Percentiles rank a stretch among this genome's conserved stretches.
These are phyloP conservation scores for Galeopsomyia nigrocyanea DNA, from an alignment of 2,888 invertebrate species.

Conservation along the genomic window DNA sequence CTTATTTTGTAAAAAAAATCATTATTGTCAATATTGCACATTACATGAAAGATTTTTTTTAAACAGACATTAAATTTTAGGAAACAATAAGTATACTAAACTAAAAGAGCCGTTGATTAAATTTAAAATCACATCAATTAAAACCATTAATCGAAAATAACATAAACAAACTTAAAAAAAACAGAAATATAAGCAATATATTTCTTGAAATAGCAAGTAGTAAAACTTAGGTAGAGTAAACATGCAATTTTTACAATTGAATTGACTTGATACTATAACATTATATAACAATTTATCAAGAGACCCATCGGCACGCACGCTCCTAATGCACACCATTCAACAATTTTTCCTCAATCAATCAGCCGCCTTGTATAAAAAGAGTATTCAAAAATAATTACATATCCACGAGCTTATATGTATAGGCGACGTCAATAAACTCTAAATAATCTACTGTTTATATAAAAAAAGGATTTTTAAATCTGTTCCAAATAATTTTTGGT, in stretches of 20 bases:
- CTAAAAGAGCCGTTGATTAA: too few relatives aligned
- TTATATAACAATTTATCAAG: slow-evolving; percentile 18
- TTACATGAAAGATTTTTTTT: slow-evolving; percentile 26
- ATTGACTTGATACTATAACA: slow-evolving; percentile 22
- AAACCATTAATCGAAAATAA: too few relatives aligned
- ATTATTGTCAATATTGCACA: slow-evolving; percentile 51
- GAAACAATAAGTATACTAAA: background rate
- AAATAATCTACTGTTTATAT: too few relatives aligned
- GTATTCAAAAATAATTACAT: slow-evolving; percentile 26
- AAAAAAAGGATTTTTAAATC: too few relatives aligned
- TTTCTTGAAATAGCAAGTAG: slow-evolving; percentile 11
- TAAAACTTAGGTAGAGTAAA: slow-evolving; percentile 12
- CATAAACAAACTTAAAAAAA: too few relatives aligned
- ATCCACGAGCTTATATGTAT: slow-evolving; percentile 26
- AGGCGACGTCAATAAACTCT: slow-evolving; percentile 16
- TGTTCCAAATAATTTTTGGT: too few relatives aligned
- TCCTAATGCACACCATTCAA: slow-evolving; percentile 23
- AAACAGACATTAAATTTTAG: slow-evolving; percentile 17
- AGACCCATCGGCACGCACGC: slow-evolving; percentile 10
- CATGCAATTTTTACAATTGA: slow-evolving; percentile 3
- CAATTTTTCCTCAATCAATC: slow-evolving; percentile 22
- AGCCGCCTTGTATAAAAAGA: slow-evolving; percentile 31
- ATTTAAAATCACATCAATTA: too few relatives aligned
- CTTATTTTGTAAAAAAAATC: slow-evolving; percentile 19
- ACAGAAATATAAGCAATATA: too few relatives aligned